Evolutionary conservation across 2,797 vertebrate genomes (phyloP).

Genomic region (Stomatorhinus walkeri): DNA sequence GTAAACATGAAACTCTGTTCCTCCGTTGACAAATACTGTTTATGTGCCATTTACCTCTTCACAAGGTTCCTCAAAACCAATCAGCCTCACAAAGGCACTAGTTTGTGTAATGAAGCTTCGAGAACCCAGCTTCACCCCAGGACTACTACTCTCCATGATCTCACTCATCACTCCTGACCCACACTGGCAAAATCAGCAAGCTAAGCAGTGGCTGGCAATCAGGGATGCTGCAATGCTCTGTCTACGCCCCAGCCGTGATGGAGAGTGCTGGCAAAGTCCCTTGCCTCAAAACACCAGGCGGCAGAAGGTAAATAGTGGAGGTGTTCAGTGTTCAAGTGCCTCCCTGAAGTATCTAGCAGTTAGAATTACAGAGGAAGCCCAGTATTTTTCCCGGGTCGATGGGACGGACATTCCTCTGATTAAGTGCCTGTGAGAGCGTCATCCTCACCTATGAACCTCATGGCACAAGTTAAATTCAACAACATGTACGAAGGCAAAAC

Average conservation of each 20-base stretch:
- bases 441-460: background rate
- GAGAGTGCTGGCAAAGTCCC: background rate
- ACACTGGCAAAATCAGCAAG: background rate
- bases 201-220: background rate
- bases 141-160: background rate
- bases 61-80: background rate
- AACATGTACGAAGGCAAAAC: background rate
- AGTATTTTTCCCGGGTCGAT: background rate
- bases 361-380: background rate
- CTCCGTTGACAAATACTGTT: background rate
- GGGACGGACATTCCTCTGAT: background rate
- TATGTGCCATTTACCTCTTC: background rate
- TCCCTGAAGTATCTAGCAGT: background rate
- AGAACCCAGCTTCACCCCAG: background rate
- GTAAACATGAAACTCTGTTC: background rate
- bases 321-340: background rate
- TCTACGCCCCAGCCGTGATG: background rate
- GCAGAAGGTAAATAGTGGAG: background rate
- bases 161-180: background rate
- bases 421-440: background rate
- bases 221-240: background rate
- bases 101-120: background rate
- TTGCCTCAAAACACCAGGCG: background rate
- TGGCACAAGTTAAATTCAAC: background rate
- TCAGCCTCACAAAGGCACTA: background rate